Base-by-base conservation (phyloP, 2,888 invertebrate genomes). In the Hirudinaria manillensis region DNA sequence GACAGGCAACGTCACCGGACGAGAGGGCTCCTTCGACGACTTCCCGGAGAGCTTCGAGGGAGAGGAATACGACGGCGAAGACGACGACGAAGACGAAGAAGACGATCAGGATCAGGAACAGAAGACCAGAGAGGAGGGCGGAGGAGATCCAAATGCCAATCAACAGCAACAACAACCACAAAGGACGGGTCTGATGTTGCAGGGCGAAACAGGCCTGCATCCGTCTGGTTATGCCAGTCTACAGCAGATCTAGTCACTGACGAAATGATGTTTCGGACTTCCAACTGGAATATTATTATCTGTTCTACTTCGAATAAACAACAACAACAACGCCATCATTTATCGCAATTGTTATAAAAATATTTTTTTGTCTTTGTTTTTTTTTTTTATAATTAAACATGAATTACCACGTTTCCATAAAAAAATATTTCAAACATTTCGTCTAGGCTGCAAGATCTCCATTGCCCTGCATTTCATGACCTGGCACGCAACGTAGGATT, bases 51-150 rank as follows among this genome's bases (percentile, higher is more conserved):
- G 55, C 24, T 34, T 55, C 34, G 72, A 55, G 32, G 72, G 36
- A 21, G 75, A 68, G 27, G 75, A 75, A 19, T 65, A 45, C n/a
- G 74, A 67, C 6, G 68, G 45, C 1, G 75, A 70, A 10, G 68
- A 70, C 13, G 70, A 75, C n/a, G 36, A 75, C 0, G 70, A 75
- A 13, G 67, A 55, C 27, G 70, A 75, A 24, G 68, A 68, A 1
- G 68, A 68, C n/a, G 68, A 36, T 10, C 27, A 68, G 16, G 68
- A 68, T 53, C 16, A 53, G 16, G 55, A n/a, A 21, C 24, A 61
- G n/a, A 24, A 27, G 61, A 1, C 1, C 6, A 61, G 29, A n/a
- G 24, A 61, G 1, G 29, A 61, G 21, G n/a, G n/a, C n/a, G n/a
- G n/a, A n/a, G n/a, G n/a, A n/a, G 10, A 27, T 29, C 61, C 29